Conservation (phyloP, 2,888 invertebrate genomes). For the Zygogramma bicolorata region DNA sequence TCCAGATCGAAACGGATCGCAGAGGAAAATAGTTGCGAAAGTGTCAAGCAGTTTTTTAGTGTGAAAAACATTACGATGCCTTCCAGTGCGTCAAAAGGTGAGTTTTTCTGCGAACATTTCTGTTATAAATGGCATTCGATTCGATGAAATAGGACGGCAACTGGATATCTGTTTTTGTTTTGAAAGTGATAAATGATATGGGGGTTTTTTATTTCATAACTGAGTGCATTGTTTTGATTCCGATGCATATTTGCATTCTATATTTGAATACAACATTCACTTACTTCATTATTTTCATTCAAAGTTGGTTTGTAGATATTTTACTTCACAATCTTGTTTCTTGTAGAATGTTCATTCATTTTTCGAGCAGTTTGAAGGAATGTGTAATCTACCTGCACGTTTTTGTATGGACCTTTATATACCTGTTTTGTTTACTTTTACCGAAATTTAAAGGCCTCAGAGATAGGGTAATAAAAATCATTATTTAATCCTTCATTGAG, state of each 20-base stretch:
- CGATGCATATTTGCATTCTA: not conserved
- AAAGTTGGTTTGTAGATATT: not conserved
- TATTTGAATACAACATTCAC: not conserved
- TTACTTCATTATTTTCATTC: not conserved
- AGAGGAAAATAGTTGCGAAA: constrained; percentile 47
- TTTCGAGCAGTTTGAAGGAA: constrained; percentile 2
- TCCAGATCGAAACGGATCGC: constrained; percentile 41
- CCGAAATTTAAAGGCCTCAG: constrained; percentile 10
- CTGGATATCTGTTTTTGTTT: not conserved
- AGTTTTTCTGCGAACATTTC: not conserved
- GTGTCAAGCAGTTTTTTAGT: constrained; percentile 52
- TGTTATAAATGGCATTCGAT: not conserved
- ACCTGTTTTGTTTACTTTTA: constrained; percentile 8
- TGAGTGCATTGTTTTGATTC: not conserved
- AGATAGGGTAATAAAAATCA: not conserved
- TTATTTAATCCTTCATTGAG: not conserved
- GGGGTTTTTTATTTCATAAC: not conserved
- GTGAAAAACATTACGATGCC: constrained; percentile 52
- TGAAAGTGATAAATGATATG: not conserved
- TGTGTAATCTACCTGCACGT: constrained; percentile 12
- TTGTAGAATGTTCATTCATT: not conserved
- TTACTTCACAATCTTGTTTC: not conserved
- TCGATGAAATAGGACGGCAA: not conserved
- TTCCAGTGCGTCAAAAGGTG: constrained; percentile 47
- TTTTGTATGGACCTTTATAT: not conserved